These are phyloP conservation scores for Caenorhabditis briggsae DNA, from an alignment of 1,140 invertebrate genomes.

Conservation along the genomic window DNA sequence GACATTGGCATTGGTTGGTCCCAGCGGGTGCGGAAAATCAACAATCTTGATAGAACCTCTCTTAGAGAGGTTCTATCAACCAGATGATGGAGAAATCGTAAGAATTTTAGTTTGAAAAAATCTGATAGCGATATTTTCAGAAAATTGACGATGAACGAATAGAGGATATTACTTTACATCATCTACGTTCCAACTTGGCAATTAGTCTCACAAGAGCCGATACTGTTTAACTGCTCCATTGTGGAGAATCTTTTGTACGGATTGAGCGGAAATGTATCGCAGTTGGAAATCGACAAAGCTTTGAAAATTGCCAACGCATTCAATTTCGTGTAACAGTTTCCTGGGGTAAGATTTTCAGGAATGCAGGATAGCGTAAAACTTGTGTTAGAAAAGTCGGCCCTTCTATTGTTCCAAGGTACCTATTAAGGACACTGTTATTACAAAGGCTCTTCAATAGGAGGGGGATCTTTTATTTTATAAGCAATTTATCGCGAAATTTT, in stretches of 20 bases:
- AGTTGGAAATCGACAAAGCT: conserved; percentile 52
- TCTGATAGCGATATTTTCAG: neutral
- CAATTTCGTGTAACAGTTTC: conserved; percentile 48
- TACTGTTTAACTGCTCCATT: conserved; percentile 72
- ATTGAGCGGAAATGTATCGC: conserved; percentile 58
- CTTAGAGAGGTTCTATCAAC: neutral
- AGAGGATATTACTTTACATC: conserved; percentile 12
- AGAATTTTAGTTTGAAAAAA: neutral
- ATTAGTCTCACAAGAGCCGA: conserved; percentile 79
- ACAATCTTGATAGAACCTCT: conserved; percentile 8
- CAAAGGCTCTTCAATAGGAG: too few relatives aligned
- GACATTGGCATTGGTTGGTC: neutral
- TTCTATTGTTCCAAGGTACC: too few relatives aligned
- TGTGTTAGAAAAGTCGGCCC: neutral
- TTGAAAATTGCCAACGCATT: conserved; percentile 71
- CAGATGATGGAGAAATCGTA: neutral
- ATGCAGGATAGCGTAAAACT: too few relatives aligned
- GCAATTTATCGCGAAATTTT: too few relatives aligned
- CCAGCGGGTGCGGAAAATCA: neutral
- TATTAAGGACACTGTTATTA: too few relatives aligned
- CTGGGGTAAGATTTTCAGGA: conserved; percentile 80
- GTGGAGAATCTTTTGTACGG: conserved; percentile 56
- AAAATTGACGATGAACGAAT: conserved; percentile 23
- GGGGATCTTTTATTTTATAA: too few relatives aligned
- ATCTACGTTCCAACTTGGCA: conserved; percentile 9